Base-by-base conservation (phyloP, 1,140 invertebrate species). In the Amphibalanus amphitrite region DNA sequence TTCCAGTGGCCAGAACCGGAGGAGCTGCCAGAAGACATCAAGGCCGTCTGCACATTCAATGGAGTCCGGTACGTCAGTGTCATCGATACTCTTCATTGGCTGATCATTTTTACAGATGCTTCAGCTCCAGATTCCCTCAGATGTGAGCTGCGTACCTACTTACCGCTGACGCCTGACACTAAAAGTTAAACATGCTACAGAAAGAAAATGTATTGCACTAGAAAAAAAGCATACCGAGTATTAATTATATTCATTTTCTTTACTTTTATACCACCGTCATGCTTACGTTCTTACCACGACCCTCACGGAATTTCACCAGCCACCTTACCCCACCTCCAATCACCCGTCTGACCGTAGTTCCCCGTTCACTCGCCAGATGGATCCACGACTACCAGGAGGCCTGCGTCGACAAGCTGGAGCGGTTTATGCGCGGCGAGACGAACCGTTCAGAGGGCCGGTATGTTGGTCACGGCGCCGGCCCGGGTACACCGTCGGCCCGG, bases 371-470 rank as follows among this genome's bases (percentile, higher is more conserved):
- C 47, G 47, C 47, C 76, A 87, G 92, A 76, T 98, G 96, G 96
- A 97, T 98, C 77, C 97, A 99, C 79, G 97, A 99, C 80, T 99
- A 98, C 79, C 96, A 98, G 81, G 97, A 98, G 79, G 97, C 96
- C 0, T 98, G 96, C 83, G 94, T 99, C 76, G 95, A 98, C 81
- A 98, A 99, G 84, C 82, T 99, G 75, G 95, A 98, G 83, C 75
- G 84, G 73, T 88, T 86, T 74, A 81, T 84, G 74, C 73, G 80
- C 20, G 82, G 83, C 20, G 82, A 83, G 74, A 13, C 20, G 47
- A 6, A 13, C 47, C 47, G 47, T 20, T 59, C 47, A 1, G 47
- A 59, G 10, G 47, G 47, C 47, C 47, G 47, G 47, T 59, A 59
- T 20, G 47, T 13, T 20, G 47, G 47, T 3, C 47, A 59, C 47